Percentiles rank a stretch among this genome's conserved stretches.
Evolutionary conservation across 2,888 invertebrate species (phyloP).

Genomic region (Plemyria rubiginata): DNA sequence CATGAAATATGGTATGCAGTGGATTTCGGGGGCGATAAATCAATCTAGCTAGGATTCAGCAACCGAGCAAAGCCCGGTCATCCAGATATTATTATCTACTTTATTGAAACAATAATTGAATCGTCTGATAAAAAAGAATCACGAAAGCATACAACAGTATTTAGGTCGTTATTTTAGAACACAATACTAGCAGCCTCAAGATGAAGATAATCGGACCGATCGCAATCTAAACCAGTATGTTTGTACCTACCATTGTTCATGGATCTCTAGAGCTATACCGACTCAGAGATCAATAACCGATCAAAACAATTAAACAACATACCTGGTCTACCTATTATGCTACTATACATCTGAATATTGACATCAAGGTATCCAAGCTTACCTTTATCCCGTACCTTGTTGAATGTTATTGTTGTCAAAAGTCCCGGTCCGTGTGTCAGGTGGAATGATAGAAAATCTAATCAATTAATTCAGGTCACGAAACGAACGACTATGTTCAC

Average conservation of each 20-base stretch:
- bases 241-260: not conserved
- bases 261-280: not conserved
- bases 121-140: too few relatives aligned
- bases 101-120: too few relatives aligned
- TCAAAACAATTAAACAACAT: not conserved
- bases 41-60: too few relatives aligned
- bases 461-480: slow-evolving; percentile 29
- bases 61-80: too few relatives aligned
- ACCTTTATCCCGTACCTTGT: not conserved
- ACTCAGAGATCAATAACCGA: not conserved
- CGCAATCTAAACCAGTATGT: not conserved
- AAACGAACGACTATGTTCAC: slow-evolving; percentile 25
- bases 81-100: too few relatives aligned
- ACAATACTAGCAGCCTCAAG: not conserved
- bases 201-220: not conserved
- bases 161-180: not conserved
- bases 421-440: slow-evolving; percentile 10
- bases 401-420: too few relatives aligned
- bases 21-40: too few relatives aligned
- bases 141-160: too few relatives aligned
- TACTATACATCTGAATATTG: not conserved
- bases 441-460: slow-evolving; percentile 17
- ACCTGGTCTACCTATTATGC: too few relatives aligned
- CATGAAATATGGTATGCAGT: too few relatives aligned
- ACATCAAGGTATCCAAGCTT: not conserved